phyloP scores from a whole-genome alignment of 1,140 invertebrate species.

The Drosophila albomicans region DNA sequence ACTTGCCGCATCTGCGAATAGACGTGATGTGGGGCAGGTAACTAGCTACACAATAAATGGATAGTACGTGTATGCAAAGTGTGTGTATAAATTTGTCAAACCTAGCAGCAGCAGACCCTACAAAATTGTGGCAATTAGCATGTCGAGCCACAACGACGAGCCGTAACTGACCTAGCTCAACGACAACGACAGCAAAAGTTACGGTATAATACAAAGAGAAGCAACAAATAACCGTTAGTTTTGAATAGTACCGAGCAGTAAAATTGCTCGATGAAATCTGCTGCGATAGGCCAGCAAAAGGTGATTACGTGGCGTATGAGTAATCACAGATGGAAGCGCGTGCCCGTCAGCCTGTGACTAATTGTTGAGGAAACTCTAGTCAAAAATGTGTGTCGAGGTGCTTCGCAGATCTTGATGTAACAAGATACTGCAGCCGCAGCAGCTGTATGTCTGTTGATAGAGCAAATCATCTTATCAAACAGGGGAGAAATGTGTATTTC shows the following conservation, averaged over 20 bases:
- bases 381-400: not conserved
- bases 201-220: constrained; percentile 14
- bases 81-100: constrained; percentile 1
- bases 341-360: constrained; percentile 39
- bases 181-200: not conserved
- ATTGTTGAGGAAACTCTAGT: not conserved
- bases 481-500: constrained; percentile 9
- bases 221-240: constrained; percentile 19
- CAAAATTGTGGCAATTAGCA: constrained; percentile 25
- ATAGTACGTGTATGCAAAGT: constrained; percentile 15
- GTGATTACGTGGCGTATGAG: constrained; percentile 75
- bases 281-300: constrained; percentile 14
- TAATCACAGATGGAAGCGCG: constrained; percentile 46
- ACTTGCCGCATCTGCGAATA: constrained; percentile 10
- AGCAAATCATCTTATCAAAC: constrained; percentile 16
- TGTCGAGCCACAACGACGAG: constrained; percentile 1
- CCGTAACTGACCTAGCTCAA: constrained; percentile 52
- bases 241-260: not conserved
- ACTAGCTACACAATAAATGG: not conserved
- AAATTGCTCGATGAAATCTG: constrained; percentile 6
- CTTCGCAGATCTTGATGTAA: not conserved
- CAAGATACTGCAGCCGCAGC: constrained; percentile 19
- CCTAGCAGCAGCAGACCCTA: constrained; percentile 6
- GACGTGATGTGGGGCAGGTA: constrained; percentile 5
- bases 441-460: constrained; percentile 5